phyloP scores from a whole-genome alignment of 2,113 vertebrate species.

The Dromiciops gliroides region DNA sequence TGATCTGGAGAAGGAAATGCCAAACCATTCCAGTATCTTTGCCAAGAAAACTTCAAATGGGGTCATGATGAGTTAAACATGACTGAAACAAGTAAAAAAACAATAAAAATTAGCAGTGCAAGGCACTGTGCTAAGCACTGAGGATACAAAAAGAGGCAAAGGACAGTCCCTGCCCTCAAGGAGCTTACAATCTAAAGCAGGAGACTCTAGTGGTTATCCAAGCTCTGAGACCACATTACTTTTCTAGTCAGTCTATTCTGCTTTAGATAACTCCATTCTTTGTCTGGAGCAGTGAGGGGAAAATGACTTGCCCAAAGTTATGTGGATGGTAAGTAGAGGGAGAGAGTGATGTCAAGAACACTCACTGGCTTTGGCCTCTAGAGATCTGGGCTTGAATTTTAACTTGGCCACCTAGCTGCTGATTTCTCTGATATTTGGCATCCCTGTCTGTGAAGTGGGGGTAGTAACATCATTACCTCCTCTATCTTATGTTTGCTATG shows the following conservation, averaged over 20 bases:
- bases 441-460: background rate
- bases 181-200: background rate
- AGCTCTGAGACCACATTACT: background rate
- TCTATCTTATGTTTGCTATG: background rate
- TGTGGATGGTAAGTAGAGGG: background rate
- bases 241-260: background rate
- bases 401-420: background rate
- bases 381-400: background rate
- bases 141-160: background rate
- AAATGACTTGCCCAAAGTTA: background rate
- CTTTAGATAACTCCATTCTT: background rate
- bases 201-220: background rate
- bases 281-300: background rate
- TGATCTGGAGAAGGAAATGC: background rate
- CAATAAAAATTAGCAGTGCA: no score
- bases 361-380: background rate
- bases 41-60: background rate
- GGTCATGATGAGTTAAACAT: background rate
- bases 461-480: background rate
- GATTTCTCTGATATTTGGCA: background rate
- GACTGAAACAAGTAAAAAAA: background rate
- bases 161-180: background rate
- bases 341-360: background rate
- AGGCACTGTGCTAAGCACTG: background rate
- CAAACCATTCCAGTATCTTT: background rate